Conservation (phyloP, 2,888 invertebrate species). For the Chymomyza fuscimana region DNA sequence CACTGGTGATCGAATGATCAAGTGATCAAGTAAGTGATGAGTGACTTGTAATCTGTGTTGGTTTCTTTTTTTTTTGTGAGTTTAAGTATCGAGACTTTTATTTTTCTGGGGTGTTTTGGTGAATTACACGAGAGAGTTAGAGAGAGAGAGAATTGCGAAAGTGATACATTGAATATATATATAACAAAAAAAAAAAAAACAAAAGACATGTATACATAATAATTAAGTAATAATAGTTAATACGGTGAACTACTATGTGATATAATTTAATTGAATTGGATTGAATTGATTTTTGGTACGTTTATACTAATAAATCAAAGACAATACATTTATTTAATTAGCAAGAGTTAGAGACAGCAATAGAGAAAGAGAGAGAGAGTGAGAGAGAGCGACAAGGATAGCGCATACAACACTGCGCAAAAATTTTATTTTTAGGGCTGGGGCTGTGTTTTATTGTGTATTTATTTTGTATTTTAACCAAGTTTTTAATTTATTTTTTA, state of each 20-base stretch:
- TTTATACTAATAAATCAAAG: not conserved
- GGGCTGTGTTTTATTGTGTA: no score
- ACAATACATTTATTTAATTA: constrained; percentile 1
- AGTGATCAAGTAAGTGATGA: not conserved
- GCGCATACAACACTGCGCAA: not conserved
- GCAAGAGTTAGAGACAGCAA: not conserved
- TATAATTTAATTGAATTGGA: not conserved
- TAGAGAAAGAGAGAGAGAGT: not conserved
- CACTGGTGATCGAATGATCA: not conserved
- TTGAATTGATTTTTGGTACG: not conserved
- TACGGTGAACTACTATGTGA: not conserved
- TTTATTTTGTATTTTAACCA: no score
- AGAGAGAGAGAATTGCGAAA: not conserved
- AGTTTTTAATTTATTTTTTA: no score
- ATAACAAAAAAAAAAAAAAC: not conserved
- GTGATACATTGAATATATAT: not conserved
- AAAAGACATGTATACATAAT: not conserved
- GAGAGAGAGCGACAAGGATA: not conserved
- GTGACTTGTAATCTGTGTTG: not conserved
- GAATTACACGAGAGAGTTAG: not conserved
- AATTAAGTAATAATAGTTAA: not conserved
- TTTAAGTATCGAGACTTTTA: not conserved
- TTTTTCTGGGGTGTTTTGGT: not conserved
- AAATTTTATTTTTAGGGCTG: not conserved
- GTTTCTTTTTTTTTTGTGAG: not conserved